Evolutionary conservation across 2,888 invertebrate species (phyloP).

Genomic region (Glomeris marginata): DNA sequence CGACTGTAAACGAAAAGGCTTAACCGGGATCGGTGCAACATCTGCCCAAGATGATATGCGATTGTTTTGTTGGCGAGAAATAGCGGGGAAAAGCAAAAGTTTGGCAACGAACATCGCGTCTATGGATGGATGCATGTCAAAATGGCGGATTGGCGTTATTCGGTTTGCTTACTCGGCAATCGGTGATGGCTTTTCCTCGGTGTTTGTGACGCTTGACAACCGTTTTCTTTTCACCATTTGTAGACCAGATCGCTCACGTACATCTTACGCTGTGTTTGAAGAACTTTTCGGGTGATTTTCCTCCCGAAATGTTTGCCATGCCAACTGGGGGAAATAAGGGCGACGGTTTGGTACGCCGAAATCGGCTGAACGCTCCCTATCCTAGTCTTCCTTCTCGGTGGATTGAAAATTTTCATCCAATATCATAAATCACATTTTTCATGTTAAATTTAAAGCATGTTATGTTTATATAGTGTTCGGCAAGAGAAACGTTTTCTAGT

Average conservation of each 20-base stretch:
- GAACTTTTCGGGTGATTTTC: too few species aligned
- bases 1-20: background rate
- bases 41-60: background rate
- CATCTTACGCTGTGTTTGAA: too few species aligned
- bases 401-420: too few species aligned
- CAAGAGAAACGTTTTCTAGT: too few species aligned
- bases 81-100: background rate
- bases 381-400: too few species aligned
- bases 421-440: too few species aligned
- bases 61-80: too few species aligned
- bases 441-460: too few species aligned
- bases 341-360: background rate
- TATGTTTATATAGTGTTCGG: too few species aligned
- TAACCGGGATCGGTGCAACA: background rate
- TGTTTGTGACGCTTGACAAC: conserved; percentile 8
- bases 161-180: background rate
- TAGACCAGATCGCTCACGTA: background rate
- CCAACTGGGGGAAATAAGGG: background rate
- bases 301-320: background rate
- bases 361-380: background rate
- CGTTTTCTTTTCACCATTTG: conserved; percentile 15
- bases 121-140: background rate
- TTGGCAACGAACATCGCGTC: background rate
- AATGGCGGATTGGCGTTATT: background rate
- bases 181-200: conserved; percentile 3